A percentile compares a stretch with the other conserved stretches of the same genome.
These are phyloP conservation scores for Apamea sordens DNA, from an alignment of 2,888 invertebrate species.

Conservation along the genomic window DNA sequence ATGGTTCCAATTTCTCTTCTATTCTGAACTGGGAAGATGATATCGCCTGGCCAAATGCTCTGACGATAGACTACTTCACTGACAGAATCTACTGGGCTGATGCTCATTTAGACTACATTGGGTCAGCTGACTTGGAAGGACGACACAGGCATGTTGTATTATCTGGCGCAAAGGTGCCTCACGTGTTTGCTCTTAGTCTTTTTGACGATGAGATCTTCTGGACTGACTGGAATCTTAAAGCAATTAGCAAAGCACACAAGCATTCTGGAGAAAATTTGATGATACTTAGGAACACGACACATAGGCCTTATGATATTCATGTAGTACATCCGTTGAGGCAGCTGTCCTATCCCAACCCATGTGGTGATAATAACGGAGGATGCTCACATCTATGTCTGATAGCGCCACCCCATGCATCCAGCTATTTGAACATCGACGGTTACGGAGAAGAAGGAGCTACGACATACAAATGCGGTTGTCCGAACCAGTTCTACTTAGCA, in stretches of 20 bases:
- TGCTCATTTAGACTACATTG: constrained; percentile 99
- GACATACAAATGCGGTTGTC: constrained; percentile 96
- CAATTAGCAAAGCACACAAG: constrained; percentile 97
- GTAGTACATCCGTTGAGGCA: constrained; percentile 97
- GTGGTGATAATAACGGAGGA: constrained; percentile 97
- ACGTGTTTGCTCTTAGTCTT: constrained; percentile 98
- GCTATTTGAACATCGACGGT: constrained; percentile 94
- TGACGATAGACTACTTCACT: constrained; percentile 98
- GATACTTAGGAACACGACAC: constrained; percentile 96
- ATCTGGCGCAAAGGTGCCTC: constrained; percentile 95
- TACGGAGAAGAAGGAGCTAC: constrained; percentile 95
- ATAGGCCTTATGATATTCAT: constrained; percentile 98
- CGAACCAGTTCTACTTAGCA: constrained; percentile 97
- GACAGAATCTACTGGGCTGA: constrained; percentile 99
- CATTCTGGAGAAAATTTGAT: constrained; percentile 95
- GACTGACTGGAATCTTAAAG: constrained; percentile 99
- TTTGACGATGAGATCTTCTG: constrained; percentile 98
- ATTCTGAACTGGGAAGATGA: constrained; percentile 98
- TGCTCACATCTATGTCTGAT: constrained; percentile 99
- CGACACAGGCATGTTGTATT: constrained; percentile 95
- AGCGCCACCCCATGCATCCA: constrained; percentile 94
- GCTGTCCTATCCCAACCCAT: constrained; percentile 96
- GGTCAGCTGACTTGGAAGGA: constrained; percentile 98
- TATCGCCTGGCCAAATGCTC: constrained; percentile 99
- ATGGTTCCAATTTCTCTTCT: constrained; percentile 96